Base-by-base conservation (phyloP, 2,113 vertebrate species). In the Centropus bengalensis region DNA sequence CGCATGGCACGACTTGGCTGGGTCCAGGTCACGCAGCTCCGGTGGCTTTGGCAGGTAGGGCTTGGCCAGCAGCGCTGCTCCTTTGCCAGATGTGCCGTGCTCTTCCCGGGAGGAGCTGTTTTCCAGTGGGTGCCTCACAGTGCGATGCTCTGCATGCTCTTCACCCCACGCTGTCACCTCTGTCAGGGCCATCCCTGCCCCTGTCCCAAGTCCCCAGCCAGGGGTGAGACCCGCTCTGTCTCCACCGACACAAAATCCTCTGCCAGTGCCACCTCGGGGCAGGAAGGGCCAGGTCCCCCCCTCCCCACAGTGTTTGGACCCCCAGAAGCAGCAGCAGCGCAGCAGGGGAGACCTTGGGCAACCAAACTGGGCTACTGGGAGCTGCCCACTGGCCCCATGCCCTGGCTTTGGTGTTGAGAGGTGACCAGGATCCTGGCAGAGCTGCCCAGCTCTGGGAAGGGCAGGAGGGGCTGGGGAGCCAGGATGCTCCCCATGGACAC, bases 291-390 rank as follows among this genome's bases (percentile, higher is more conserved):
- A 58, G n/a, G 40, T 47, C 49, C 36, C 38, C 51, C 7, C 14
- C 18, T 66, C 71, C 42, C 8, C 10, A 32, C 5, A 2, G 14
- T 2, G 4, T 1, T 56, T 0, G 1, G 30, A 73, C 6, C n/a
- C 73, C 12, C 4, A 7, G 8, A 77, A 28, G 14, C 22, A 4
- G 60, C 33, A 76, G 56, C 42, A 64, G 32, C 40, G 30, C 33
- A 86, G 28, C 13, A 44, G 16, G 3, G 5, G 12, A 10, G 2
- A 77, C 58, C 32, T 69, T 3, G 1, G 52, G 21, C n/a, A 70
- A 84, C 8, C 30, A 33, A 52, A 74, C 0, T 0, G 0, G 28
- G 19, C 47, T 30, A 36, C 32, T 1, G 8, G 54, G 54, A 82
- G 60, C 60, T 66, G 23, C 10, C 38, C 3, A 2, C 14, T 38